phyloP scores from a whole-genome alignment of 37 sponge, comb jelly and placozoan genomes.

The Spongilla lacustris region DNA sequence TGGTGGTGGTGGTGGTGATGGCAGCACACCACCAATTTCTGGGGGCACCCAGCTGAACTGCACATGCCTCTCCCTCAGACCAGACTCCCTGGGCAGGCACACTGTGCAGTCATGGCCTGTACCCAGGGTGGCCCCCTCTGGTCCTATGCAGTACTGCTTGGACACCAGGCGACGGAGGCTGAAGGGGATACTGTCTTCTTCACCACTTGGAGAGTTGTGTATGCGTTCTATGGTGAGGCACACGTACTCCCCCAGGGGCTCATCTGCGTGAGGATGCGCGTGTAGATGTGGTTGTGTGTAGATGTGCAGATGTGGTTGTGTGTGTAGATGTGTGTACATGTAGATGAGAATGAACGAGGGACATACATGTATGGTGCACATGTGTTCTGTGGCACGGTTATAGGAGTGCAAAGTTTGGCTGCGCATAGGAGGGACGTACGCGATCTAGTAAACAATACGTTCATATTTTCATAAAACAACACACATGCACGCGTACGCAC shows the following conservation, averaged over 20 bases:
- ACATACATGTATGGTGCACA: too few relatives aligned
- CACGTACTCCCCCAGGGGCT: constrained; percentile 47
- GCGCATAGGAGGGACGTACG: too few relatives aligned
- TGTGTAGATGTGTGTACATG: background rate
- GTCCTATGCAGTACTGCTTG: constrained; percentile 65
- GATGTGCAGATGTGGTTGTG: background rate
- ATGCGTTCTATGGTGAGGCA: constrained; percentile 32
- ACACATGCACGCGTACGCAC: background rate
- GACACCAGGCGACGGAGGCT: constrained; percentile 45
- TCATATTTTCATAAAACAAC: too few relatives aligned
- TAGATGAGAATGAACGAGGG: background rate
- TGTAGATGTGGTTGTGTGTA: background rate
- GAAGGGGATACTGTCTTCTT: constrained; percentile 34
- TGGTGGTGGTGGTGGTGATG: background rate
- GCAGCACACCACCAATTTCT: background rate
- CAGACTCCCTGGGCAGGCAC: constrained; percentile 48
- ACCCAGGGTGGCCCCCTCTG: constrained; percentile 64
- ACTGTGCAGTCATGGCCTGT: constrained; percentile 44
- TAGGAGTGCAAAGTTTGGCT: too few relatives aligned
- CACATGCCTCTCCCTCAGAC: constrained; percentile 26
- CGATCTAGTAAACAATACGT: too few relatives aligned
- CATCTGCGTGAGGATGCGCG: background rate
- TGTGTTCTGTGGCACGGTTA: too few relatives aligned
- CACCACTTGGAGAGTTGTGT: background rate
- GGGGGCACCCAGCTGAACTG: constrained; percentile 31